Base-by-base conservation (phyloP, 2,797 vertebrate genomes). In the Microcaecilia unicolor region DNA sequence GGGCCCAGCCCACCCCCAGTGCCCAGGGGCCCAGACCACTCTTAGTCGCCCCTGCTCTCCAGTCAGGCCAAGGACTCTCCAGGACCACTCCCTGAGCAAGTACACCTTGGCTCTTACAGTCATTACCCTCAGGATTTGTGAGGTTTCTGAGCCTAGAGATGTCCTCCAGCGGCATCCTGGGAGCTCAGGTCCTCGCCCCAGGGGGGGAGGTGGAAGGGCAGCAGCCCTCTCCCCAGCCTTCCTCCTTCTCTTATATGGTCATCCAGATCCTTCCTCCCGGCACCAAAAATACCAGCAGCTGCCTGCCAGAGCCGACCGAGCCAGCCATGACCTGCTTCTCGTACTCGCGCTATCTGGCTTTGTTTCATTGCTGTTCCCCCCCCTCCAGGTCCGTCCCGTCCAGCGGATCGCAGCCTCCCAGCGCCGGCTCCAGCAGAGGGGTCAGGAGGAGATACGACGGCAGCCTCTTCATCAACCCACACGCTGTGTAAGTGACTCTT, bases 261-360 rank as follows among this genome's bases (percentile, higher is more conserved):
- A 88, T 86, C 80, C 59, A 62, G 65, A 67, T 74, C 55, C 76
- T 86, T 89, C 87, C 86, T 85, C 78, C 72, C 58, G 73, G 54
- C 64, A 84, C 89, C 92, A 84, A 91, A 92, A 97, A 97, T 98
- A 97, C 90, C 88, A 86, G 85, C 92, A 92, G 92, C 88, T 91
- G 92, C 83, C 84, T 69, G 61, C 60, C n/a, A n/a, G n/a, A n/a
- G n/a, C n/a, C n/a, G n/a, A n/a, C n/a, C 67, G 70, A 66, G 44
- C 50, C 20, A 40, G 28, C 46, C 44, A 96, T 97, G 93, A 92
- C 85, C 38, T 84, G 85, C 63, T 96, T 97, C 78, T 86, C 83
- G 51, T 98, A 97, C 40, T 78, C 87, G 2, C 87, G 92, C 48
- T 98, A 98, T 55, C 84, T 98, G 52, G 87, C 87, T 23, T 82